These are phyloP conservation scores for Burhinus bistriatus DNA, from an alignment of 2,113 vertebrate species.

Conservation along the genomic window DNA sequence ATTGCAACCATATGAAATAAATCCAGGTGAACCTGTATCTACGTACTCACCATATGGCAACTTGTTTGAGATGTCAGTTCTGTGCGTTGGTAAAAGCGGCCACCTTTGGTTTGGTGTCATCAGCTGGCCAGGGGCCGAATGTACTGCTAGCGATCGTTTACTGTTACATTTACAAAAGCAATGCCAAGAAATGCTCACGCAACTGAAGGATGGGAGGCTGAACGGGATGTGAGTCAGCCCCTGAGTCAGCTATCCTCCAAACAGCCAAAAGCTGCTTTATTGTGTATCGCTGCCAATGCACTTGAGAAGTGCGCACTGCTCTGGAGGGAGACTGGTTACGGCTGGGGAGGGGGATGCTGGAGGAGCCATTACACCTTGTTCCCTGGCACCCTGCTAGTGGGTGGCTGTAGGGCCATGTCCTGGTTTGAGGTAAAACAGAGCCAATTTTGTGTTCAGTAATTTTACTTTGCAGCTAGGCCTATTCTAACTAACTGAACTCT, in stretches of 20 bases:
- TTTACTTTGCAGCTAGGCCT: too few species aligned
- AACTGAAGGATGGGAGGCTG: background rate
- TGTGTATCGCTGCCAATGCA: background rate
- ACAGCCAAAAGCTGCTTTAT: background rate
- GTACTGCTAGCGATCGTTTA: fast-evolving
- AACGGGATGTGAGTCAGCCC: background rate
- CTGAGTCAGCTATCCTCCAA: background rate
- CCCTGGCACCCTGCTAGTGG: background rate
- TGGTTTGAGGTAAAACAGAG: too few species aligned
- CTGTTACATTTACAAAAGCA: background rate
- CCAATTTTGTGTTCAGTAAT: too few species aligned
- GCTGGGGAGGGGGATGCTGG: background rate
- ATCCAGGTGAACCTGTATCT: background rate
- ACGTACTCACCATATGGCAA: background rate
- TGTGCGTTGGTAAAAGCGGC: background rate
- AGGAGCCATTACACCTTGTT: background rate
- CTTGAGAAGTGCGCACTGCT: fast-evolving
- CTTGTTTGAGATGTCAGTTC: background rate
- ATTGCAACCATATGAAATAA: background rate
- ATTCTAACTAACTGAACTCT: too few species aligned
- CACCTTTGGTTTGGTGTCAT: background rate
- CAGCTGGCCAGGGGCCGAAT: fast-evolving
- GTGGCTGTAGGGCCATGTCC: background rate
- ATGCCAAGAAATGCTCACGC: background rate
- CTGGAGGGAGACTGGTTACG: background rate